Evolutionary conservation across 2,888 invertebrate genomes (phyloP).

Genomic region (Apodemia mormo): DNA sequence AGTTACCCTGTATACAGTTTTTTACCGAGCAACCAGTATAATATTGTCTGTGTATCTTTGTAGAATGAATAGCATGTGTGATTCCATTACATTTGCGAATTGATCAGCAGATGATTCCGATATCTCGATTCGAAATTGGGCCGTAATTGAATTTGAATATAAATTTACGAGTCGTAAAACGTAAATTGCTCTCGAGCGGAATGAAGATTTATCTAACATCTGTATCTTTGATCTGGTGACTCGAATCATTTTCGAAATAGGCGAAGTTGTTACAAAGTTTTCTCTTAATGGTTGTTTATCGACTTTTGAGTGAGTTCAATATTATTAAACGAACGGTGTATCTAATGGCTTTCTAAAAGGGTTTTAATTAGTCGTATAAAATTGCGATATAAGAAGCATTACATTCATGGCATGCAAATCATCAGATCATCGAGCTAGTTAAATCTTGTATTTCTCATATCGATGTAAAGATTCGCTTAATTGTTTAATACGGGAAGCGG

Average conservation of each 20-base stretch:
- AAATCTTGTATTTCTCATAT: too few relatives aligned
- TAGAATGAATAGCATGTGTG: not conserved
- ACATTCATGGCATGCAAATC: too few relatives aligned
- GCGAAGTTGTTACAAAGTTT: conserved; percentile 15
- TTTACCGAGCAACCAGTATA: too few relatives aligned
- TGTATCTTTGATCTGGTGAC: conserved; percentile 12
- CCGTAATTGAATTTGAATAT: conserved; percentile 45
- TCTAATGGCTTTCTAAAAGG: not conserved
- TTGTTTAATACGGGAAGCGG: too few relatives aligned
- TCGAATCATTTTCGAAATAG: conserved; percentile 8
- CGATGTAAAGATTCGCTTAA: too few relatives aligned
- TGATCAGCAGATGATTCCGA: conserved; percentile 35
- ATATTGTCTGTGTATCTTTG: too few relatives aligned
- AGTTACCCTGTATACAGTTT: too few relatives aligned
- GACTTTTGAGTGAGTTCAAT: conserved; percentile 5
- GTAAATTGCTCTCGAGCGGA: conserved; percentile 37
- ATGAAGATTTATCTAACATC: conserved; percentile 35
- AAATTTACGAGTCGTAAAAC: conserved; percentile 43
- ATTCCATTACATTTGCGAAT: not conserved
- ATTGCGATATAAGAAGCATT: not conserved
- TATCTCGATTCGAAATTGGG: conserved; percentile 43
- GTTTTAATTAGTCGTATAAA: conserved; percentile 1
- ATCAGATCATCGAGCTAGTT: too few relatives aligned
- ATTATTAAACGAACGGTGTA: not conserved
- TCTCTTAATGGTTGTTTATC: conserved; percentile 12